These are phyloP conservation scores for Mimumesa dahlbomi DNA, from an alignment of 2,888 invertebrate genomes.

Conservation along the genomic window DNA sequence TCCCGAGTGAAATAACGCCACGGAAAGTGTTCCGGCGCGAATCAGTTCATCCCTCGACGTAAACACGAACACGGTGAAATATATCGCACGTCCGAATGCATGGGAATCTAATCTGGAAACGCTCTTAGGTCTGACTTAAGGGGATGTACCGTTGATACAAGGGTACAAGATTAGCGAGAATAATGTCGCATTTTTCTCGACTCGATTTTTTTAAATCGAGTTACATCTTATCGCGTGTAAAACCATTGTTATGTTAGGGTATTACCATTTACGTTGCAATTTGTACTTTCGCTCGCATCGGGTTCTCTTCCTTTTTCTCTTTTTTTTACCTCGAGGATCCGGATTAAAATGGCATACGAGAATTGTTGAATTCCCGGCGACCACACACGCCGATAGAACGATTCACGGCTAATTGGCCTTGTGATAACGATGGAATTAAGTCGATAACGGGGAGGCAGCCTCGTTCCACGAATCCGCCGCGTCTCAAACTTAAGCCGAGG, in stretches of 20 bases:
- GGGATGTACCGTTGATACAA: conserved; percentile 41
- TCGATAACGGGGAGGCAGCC: conserved; percentile 4
- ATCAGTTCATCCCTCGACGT: conserved; percentile 32
- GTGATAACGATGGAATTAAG: conserved; percentile 26
- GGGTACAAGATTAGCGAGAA: conserved; percentile 19
- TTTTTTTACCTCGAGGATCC: too few relatives aligned
- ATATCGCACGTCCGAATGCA: conserved; percentile 3
- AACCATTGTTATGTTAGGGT: too few relatives aligned
- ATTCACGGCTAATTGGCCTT: conserved; percentile 29
- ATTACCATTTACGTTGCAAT: too few relatives aligned
- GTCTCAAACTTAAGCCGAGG: conserved; percentile 27
- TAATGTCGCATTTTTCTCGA: conserved; percentile 8
- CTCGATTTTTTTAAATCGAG: conserved; percentile 10
- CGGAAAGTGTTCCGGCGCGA: conserved; percentile 6
- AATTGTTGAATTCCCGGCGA: neutral
- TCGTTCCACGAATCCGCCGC: conserved; percentile 24
- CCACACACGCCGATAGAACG: conserved; percentile 17
- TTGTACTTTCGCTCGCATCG: too few relatives aligned
- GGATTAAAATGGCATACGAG: neutral
- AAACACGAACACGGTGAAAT: conserved; percentile 20
- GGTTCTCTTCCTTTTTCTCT: neutral
- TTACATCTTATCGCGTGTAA: too few relatives aligned
- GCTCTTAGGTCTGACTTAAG: conserved; percentile 41
- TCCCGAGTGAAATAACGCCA: conserved; percentile 34
- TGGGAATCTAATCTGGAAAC: conserved; percentile 50